Evolutionary conservation across 2,113 vertebrate genomes (phyloP), one percentile per base, ranked within the genome.

Genomic region (Fulica atra): DNA sequence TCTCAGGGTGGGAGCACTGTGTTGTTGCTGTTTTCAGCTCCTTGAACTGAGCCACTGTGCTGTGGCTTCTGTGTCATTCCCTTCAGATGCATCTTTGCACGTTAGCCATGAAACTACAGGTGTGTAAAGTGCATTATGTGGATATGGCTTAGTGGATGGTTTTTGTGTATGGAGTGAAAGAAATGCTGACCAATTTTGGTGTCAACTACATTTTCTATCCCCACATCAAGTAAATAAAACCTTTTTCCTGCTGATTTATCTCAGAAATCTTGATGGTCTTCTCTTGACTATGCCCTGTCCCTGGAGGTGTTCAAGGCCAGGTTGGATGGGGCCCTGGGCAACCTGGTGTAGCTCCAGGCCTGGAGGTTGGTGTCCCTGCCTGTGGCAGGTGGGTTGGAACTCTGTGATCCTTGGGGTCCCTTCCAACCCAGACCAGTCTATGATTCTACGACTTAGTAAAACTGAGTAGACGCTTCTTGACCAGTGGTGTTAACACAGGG

Each of bases 401-500:
- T n/a, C n/a, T n/a, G n/a, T n/a, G n/a, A n/a, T n/a, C n/a, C n/a
- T n/a, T n/a, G n/a, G n/a, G n/a, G n/a, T n/a, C n/a, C n/a, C n/a
- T n/a, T n/a, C n/a, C n/a, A n/a, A n/a, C n/a, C n/a, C n/a, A n/a
- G n/a, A n/a, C n/a, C n/a, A n/a, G n/a, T n/a, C n/a, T n/a, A n/a
- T n/a, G n/a, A n/a, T n/a, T n/a, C n/a, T n/a, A n/a, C n/a, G n/a
- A n/a, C 24, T 38, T 38, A 26, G 18, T 20, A 54, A 42, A 44
- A 20, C 35, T 14, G 42, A 28, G 28, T 21, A 31, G 53, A 7
- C 2, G 5, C 36, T 28, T 51, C 63, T 48, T 59, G 42, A 17
- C 9, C 0, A 0, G 10, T 46, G 44, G 10, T 16, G 10, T 35
- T 46, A 15, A 33, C 35, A 9, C 10, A 1, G 1, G 1, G 36